Conservation (phyloP, 2,888 invertebrate species). For the Luffia ferchaultella region DNA sequence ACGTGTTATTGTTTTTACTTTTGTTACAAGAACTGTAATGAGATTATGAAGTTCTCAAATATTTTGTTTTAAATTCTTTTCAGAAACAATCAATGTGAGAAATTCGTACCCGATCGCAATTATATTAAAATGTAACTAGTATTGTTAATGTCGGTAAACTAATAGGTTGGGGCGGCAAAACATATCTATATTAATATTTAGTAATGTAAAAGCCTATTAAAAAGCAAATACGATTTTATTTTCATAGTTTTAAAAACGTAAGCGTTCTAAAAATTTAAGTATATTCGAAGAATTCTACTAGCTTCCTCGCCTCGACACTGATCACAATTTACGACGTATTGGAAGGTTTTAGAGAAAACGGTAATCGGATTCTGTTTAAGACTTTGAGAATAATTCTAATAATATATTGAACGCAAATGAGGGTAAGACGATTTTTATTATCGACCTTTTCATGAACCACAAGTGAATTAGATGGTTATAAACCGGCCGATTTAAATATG, state of each 20-base stretch:
- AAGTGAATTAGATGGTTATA: slow-evolving; percentile 38
- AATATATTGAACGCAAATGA: slow-evolving; percentile 47
- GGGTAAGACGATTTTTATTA: slow-evolving; percentile 48
- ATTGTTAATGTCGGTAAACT: no score
- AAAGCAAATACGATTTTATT: no score
- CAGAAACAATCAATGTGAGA: no score
- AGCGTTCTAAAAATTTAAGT: slow-evolving; percentile 6
- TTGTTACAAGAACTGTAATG: slow-evolving; percentile 8
- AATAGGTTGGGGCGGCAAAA: no score
- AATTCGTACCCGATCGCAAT: no score
- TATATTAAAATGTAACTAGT: no score
- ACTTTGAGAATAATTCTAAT: slow-evolving; percentile 32
- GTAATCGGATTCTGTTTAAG: slow-evolving; percentile 31
- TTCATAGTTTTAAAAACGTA: slow-evolving; percentile 4
- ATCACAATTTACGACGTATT: slow-evolving; percentile 47
- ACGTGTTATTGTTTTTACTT: no score
- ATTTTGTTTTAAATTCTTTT: slow-evolving; percentile 8
- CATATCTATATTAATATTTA: no score
- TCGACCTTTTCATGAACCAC: slow-evolving; percentile 20
- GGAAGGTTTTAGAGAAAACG: slow-evolving; percentile 34
- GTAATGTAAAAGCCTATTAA: no score
- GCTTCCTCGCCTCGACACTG: slow-evolving; percentile 27
- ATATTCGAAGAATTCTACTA: slow-evolving; percentile 14
- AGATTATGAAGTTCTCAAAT: slow-evolving; percentile 5
- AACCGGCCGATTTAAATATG: no score